Percentiles rank a stretch among this genome's conserved stretches.
Evolutionary conservation across 2,888 invertebrate species (phyloP).

Genomic region (Trichopria drosophilae): DNA sequence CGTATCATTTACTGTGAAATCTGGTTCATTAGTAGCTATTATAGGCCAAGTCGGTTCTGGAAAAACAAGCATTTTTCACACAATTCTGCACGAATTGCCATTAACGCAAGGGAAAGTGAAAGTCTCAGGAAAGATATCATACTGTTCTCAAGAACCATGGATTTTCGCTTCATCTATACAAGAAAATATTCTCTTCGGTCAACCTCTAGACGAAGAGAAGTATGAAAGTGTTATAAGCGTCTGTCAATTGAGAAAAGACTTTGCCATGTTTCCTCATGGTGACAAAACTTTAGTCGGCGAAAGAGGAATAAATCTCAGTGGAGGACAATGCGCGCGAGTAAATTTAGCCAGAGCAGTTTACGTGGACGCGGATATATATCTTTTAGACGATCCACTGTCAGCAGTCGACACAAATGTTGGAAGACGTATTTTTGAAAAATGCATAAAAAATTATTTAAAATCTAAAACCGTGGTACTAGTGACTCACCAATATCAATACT

Average conservation of each 20-base stretch:
- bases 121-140: conserved; percentile 70
- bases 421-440: conserved; percentile 70
- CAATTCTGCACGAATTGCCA: conserved; percentile 69
- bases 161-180: conserved; percentile 69
- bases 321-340: conserved; percentile 82
- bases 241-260: conserved; percentile 73
- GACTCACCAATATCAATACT: conserved; percentile 81
- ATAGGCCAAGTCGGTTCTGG: conserved; percentile 70
- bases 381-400: conserved; percentile 75
- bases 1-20: conserved; percentile 67
- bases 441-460: conserved; percentile 64
- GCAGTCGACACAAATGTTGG: conserved; percentile 76
- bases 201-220: conserved; percentile 42
- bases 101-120: conserved; percentile 66
- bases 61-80: conserved; percentile 64
- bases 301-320: conserved; percentile 77
- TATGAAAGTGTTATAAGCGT: conserved; percentile 64
- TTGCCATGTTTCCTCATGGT: conserved; percentile 71
- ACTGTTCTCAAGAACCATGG: conserved; percentile 85
- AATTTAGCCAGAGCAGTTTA: conserved; percentile 73
- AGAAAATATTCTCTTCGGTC: conserved; percentile 62
- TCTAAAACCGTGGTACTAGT: conserved; percentile 76
- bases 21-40: conserved; percentile 67
- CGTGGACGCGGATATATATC: conserved; percentile 72
- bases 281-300: conserved; percentile 82